Evolutionary conservation across 2,797 vertebrate species (phyloP).

Genomic region (Poecilia wingei): DNA sequence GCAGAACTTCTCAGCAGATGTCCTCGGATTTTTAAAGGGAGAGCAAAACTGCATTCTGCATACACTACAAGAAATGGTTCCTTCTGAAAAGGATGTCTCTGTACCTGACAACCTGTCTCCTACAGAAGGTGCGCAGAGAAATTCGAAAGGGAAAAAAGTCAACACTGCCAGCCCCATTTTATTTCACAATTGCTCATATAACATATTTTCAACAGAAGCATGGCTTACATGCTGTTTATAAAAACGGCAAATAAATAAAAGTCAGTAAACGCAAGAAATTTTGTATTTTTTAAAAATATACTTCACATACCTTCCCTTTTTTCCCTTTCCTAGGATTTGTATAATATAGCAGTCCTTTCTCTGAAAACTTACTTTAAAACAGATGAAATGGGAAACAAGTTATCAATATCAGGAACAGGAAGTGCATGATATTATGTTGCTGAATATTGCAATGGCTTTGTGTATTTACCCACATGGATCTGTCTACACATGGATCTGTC

Average conservation of each 20-base stretch:
- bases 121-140: neutral
- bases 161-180: neutral
- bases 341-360: neutral
- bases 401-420: neutral
- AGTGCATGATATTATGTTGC: neutral
- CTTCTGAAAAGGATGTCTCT: conserved; percentile 1
- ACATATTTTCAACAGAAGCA: neutral
- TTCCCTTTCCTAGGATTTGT: neutral
- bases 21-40: neutral
- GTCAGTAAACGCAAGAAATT: neutral
- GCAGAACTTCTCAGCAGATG: neutral
- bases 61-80: neutral
- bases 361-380: neutral
- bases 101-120: neutral
- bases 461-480: no score
- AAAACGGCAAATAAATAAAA: neutral
- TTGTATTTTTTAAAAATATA: neutral
- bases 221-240: neutral
- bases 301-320: neutral
- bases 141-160: neutral
- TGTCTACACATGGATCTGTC: no score
- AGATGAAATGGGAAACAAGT: neutral
- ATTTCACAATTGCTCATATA: neutral
- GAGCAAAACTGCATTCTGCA: neutral
- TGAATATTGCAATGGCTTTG: no score